These are phyloP conservation scores for Heliconius cydno DNA, from an alignment of 2,888 invertebrate species.

Conservation along the genomic window DNA sequence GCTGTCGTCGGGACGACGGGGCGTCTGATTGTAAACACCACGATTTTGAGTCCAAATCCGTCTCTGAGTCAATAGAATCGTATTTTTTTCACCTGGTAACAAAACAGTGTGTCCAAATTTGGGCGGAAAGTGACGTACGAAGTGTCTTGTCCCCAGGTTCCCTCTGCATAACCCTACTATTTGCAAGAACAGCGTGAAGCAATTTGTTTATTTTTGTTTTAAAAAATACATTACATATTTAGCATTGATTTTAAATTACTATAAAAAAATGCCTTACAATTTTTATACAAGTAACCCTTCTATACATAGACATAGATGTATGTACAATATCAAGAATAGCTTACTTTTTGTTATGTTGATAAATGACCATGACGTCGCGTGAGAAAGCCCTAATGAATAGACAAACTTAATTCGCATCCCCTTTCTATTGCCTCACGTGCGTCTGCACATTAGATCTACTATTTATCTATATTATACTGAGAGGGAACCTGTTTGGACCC, in stretches of 20 bases:
- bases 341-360: conserved; percentile 22
- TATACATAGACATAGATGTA: not conserved
- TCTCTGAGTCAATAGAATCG: too few relatives aligned
- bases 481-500: conserved; percentile 72
- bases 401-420: conserved; percentile 62
- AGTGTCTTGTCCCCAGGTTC: not conserved
- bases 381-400: conserved; percentile 66
- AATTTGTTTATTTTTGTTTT: too few relatives aligned
- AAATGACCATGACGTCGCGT: conserved; percentile 56
- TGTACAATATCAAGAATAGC: not conserved
- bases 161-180: not conserved
- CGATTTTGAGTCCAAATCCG: too few relatives aligned
- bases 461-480: conserved; percentile 66
- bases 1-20: too few relatives aligned
- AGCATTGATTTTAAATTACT: too few relatives aligned
- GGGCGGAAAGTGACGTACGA: not conserved
- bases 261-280: not conserved
- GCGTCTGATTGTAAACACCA: too few relatives aligned
- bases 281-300: not conserved
- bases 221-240: not conserved
- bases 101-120: not conserved
- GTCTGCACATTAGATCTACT: conserved; percentile 56
- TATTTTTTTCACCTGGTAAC: too few relatives aligned
- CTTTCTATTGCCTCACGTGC: conserved; percentile 59
- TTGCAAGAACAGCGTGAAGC: not conserved